Evolutionary conservation across 2,888 invertebrate species (phyloP), one percentile per base, ranked within the genome.

Genomic region (Agonopterix subpropinquella): DNA sequence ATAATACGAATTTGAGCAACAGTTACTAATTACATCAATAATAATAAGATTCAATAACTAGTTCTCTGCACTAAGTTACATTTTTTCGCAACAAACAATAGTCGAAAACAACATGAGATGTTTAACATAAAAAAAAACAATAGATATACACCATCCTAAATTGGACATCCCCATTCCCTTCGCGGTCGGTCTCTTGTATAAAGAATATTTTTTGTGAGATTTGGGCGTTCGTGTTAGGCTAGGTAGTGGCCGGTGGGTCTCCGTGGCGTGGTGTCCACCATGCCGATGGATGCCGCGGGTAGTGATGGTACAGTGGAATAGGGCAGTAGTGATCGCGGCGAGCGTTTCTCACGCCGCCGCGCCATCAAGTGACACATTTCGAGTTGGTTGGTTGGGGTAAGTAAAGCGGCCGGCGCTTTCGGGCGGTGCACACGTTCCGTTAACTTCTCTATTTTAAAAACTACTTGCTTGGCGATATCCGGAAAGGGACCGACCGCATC

Each of bases 361-460:
- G 66, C 67, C 67, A 70, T 64, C 80, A 78, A 86, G 82, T 82
- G 85, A 85, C 83, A 85, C 71, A 83, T 84, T 85, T 83, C 68
- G 74, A 70, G 74, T 77, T 18, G n/a, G 39, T 39, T n/a, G 39
- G 39, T 42, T 76, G 72, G 81, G 82, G 81, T 83, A 86, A 86
- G 82, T 83, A 86, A 81, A 87, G 75, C 81, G 75, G 72, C 73
- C 77, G 84, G 80, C 78, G 84, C 86, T 85, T 85, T 85, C 82
- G 83, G 84, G 75, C 85, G 67, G 80, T 78, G 76, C 76, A 83
- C 84, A 82, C 85, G 86, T 84, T 83, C 81, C 84, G 85, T 83
- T 85, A 78, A 80, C 76, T 85, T 83, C 86, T 85, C 82, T 87
- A 86, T 85, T 87, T 83, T 80, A 85, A 84, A 86, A 85, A 81